Percentiles rank a stretch among this genome's conserved stretches.
Evolutionary conservation across 2,797 vertebrate genomes (phyloP).

Genomic region (Fistularia commersonii): DNA sequence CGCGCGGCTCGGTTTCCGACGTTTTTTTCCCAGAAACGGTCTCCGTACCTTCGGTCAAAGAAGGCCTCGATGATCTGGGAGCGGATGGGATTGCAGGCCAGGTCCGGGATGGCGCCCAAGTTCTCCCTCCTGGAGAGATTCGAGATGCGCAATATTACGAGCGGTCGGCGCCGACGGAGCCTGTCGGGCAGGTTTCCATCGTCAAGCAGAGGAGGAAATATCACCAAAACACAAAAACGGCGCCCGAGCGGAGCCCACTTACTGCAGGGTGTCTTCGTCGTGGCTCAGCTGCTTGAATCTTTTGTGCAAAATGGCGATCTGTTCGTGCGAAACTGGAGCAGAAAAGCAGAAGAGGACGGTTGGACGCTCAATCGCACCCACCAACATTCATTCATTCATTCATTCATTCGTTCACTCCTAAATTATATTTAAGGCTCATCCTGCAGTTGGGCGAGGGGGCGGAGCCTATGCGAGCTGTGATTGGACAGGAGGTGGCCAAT

Average conservation of each 20-base stretch:
- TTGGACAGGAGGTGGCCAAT: no score
- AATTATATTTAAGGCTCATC: no score
- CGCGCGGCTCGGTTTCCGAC: no score
- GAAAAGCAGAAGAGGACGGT: no score
- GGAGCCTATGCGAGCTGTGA: no score
- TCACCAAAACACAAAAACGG: not conserved
- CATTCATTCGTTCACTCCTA: no score
- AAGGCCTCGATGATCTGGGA: constrained; percentile 88
- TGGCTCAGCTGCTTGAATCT: constrained; percentile 90
- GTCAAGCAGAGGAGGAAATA: constrained; percentile 1
- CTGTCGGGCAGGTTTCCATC: constrained; percentile 36
- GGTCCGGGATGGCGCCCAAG: constrained; percentile 82
- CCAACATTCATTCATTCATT: no score
- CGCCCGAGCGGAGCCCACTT: constrained; percentile 10
- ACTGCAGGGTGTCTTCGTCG: constrained; percentile 83
- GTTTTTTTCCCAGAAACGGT: no score
- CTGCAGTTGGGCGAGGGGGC: no score
- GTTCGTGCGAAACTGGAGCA: constrained; percentile 84
- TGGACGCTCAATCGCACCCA: no score
- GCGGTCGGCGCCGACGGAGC: not conserved
- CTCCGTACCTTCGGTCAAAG: constrained; percentile 85
- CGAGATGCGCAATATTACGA: not conserved
- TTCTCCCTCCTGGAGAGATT: constrained; percentile 73
- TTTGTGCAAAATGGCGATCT: constrained; percentile 87
- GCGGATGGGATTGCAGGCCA: constrained; percentile 88